A percentile compares a stretch with the other conserved stretches of the same genome.
Conservation (phyloP, 2,888 invertebrate species). For the Syrphus vitripennis region DNA sequence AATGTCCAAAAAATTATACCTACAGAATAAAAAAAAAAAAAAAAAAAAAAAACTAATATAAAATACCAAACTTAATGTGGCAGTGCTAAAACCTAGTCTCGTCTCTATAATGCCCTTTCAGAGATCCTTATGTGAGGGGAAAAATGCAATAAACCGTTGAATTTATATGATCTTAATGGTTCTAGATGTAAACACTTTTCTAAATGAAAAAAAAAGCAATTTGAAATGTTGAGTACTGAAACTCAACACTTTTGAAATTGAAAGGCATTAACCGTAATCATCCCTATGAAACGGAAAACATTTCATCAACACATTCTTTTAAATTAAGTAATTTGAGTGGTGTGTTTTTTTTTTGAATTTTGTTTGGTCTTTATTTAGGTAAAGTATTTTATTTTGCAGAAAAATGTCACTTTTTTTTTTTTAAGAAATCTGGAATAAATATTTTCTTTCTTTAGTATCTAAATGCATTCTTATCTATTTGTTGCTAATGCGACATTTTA, state of each 20-base stretch:
- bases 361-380: neutral
- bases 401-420: neutral
- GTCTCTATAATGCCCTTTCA: conserved; percentile 10
- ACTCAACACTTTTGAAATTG: neutral
- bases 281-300: neutral
- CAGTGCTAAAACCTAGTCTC: conserved; percentile 47
- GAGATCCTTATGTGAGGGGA: neutral
- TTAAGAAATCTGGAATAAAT: neutral
- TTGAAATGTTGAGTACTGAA: conserved; percentile 2
- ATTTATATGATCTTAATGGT: conserved; percentile 57
- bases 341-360: neutral
- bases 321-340: conserved; percentile 29
- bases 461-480: neutral
- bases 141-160: conserved; percentile 49
- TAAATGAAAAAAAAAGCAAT: neutral
- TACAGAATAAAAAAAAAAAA: neutral
- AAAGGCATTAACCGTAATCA: neutral
- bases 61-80: conserved; percentile 57
- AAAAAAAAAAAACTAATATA: conserved; percentile 17
- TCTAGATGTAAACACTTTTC: conserved; percentile 50
- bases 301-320: conserved; percentile 38
- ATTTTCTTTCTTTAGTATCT: neutral
- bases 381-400: neutral
- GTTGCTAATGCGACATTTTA: neutral
- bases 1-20: neutral